A percentile compares a stretch with the other conserved stretches of the same genome.
These are phyloP conservation scores for Poecilia picta DNA, from an alignment of 2,797 vertebrate genomes.

Conservation along the genomic window DNA sequence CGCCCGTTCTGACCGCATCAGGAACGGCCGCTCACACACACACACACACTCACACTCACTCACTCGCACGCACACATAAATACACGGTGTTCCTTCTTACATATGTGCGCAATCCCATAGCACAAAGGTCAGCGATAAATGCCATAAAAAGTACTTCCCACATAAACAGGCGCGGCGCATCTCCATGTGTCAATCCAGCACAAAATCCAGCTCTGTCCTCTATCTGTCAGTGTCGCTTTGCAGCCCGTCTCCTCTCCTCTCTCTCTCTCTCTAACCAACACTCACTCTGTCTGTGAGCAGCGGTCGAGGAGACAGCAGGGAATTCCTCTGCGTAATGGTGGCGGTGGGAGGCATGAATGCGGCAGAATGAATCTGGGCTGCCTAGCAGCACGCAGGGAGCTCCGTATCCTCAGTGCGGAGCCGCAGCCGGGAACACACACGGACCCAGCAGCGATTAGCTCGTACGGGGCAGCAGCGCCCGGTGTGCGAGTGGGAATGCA, in stretches of 20 bases:
- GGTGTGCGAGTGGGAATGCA: conserved; percentile 52
- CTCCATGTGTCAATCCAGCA: conserved; percentile 48
- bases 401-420: conserved; percentile 56
- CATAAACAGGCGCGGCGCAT: conserved; percentile 43
- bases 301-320: conserved; percentile 62
- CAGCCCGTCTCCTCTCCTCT: conserved; percentile 55
- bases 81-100: conserved; percentile 50
- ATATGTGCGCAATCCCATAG: conserved; percentile 46
- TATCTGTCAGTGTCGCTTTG: conserved; percentile 56
- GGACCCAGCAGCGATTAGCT: conserved; percentile 52
- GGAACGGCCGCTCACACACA: conserved; percentile 46
- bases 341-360: conserved; percentile 64
- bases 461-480: conserved; percentile 41
- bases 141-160: conserved; percentile 29
- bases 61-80: conserved; percentile 38
- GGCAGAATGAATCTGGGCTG: conserved; percentile 69
- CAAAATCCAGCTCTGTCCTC: conserved; percentile 59
- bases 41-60: conserved; percentile 22
- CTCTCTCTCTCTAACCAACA: conserved; percentile 33
- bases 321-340: conserved; percentile 78
- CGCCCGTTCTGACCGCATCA: conserved; percentile 87
- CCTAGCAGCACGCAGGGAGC: conserved; percentile 64
- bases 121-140: conserved; percentile 47
- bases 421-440: conserved; percentile 55
- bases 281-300: conserved; percentile 50